Evolutionary conservation across 2,113 vertebrate species (phyloP), one percentile per base, ranked within the genome.

Genomic region (Hucho hucho): DNA sequence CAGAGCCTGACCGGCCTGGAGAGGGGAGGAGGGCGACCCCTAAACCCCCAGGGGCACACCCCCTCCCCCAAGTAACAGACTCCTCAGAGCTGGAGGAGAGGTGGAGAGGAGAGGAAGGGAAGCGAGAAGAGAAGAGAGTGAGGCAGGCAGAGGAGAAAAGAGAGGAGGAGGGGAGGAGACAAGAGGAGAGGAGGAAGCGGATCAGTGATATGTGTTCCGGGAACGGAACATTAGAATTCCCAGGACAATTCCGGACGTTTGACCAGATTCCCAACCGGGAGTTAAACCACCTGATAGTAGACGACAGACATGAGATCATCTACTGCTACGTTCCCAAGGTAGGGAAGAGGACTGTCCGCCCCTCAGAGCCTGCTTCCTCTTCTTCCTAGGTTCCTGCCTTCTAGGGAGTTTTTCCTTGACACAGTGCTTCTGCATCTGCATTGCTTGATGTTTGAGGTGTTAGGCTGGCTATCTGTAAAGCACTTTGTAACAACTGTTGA

Each of bases 301-400:
- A 98, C 53, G 96, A 98, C 22, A 94, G 92, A 4, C 94, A 98
- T 3, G 94, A 95, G 18, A 92, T 99, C 59, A 89, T 99, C 46
- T 99, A 99, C 90, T 99, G 97, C 63, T 97, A 97, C 20, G 96
- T 99, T 16, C 97, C 97, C 25, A 98, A 99, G 87, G 97, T 95
- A 88, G 64, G 9, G 49, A 63, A 46, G 66, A 7, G 26, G 13
- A 72, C 68, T 72, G 9, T 25, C 11, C 20, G 1, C 32, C 6
- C 32, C 32, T 32, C 32, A 32, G 6, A 32, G 32, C 32, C 32
- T 1, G 32, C 5, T 32, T 32, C 32, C 6, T 0, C 32, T 32
- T 9, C 32, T 32, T 7, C 6, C 32, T 37, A 37, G 6, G 32
- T 37, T 37, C 7, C 32, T 37, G 32, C 7, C 7, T 37, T 37